These are phyloP conservation scores for Sakesphorus luctuosus DNA, from an alignment of 2,113 vertebrate genomes.

Conservation along the genomic window DNA sequence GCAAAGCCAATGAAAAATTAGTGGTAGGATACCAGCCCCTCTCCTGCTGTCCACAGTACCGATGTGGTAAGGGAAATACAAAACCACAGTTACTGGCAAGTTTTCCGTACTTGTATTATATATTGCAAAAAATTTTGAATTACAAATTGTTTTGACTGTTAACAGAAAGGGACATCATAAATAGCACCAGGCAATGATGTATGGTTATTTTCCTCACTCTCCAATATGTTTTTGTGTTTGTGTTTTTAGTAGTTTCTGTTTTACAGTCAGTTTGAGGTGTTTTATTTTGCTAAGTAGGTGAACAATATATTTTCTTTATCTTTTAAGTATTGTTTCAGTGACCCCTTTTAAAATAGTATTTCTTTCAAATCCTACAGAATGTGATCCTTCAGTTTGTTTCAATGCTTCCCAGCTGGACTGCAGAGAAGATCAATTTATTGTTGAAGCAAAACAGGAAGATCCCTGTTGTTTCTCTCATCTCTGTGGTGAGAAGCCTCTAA, in stretches of 20 bases:
- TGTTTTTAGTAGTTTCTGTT: not conserved
- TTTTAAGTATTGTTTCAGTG: not conserved
- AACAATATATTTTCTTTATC: not conserved
- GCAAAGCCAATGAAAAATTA: constrained; percentile 84
- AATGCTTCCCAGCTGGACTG: constrained; percentile 80
- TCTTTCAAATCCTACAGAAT: constrained; percentile 80
- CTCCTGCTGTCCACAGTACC: constrained; percentile 94
- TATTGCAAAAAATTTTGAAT: not conserved
- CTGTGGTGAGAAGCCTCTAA: constrained; percentile 81
- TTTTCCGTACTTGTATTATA: not conserved
- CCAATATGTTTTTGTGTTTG: not conserved
- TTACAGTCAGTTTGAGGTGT: not conserved
- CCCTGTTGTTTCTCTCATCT: constrained; percentile 92
- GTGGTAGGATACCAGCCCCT: constrained; percentile 82
- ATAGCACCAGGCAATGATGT: not conserved
- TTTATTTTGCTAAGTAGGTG: not conserved
- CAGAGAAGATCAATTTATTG: constrained; percentile 92
- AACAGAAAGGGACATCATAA: not conserved
- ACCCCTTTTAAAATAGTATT: not conserved
- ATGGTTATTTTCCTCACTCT: not conserved
- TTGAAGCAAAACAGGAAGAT: constrained; percentile 86
- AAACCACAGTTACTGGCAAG: not conserved
- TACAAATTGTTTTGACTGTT: not conserved
- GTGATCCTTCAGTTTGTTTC: constrained; percentile 87
- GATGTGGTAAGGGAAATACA: constrained; percentile 83